Conservation (phyloP, 2,888 invertebrate species). For the Eledona agricola region DNA sequence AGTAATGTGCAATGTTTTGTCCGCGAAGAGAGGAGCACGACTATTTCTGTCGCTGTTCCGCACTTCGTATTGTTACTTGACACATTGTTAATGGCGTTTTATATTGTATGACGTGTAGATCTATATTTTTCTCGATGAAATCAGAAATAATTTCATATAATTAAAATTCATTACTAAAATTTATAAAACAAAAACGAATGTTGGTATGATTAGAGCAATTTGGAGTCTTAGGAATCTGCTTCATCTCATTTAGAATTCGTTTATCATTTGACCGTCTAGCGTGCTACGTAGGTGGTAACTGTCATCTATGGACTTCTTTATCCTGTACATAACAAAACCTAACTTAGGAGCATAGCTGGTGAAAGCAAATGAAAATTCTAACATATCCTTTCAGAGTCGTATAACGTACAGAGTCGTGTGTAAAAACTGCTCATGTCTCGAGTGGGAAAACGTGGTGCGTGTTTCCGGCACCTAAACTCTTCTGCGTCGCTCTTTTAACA, state of each 20-base stretch:
- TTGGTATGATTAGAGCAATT: slow-evolving; percentile 36
- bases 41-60: slow-evolving; percentile 42
- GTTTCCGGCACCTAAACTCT: slow-evolving; percentile 26
- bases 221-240: slow-evolving; percentile 37
- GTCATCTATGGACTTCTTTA: slow-evolving; percentile 50
- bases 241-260: slow-evolving; percentile 38
- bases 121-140: slow-evolving; percentile 54
- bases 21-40: slow-evolving; percentile 42
- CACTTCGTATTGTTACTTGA: slow-evolving; percentile 55
- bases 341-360: slow-evolving; percentile 48
- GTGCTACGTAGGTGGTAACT: slow-evolving; percentile 52
- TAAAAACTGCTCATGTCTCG: slow-evolving; percentile 39
- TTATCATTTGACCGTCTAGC: slow-evolving; percentile 48
- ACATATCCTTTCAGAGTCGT: slow-evolving; percentile 50
- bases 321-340: slow-evolving; percentile 51
- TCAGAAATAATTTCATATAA: slow-evolving; percentile 36
- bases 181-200: slow-evolving; percentile 37
- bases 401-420: slow-evolving; percentile 38
- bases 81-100: slow-evolving; percentile 58
- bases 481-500: slow-evolving; percentile 12
- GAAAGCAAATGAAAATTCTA: slow-evolving; percentile 47
- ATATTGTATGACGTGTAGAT: slow-evolving; percentile 51
- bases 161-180: slow-evolving; percentile 37
- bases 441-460: slow-evolving; percentile 40
- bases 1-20: slow-evolving; percentile 46